These are phyloP conservation scores for Mesorhabditis belari DNA, from an alignment of 2,888 invertebrate species.

Conservation along the genomic window DNA sequence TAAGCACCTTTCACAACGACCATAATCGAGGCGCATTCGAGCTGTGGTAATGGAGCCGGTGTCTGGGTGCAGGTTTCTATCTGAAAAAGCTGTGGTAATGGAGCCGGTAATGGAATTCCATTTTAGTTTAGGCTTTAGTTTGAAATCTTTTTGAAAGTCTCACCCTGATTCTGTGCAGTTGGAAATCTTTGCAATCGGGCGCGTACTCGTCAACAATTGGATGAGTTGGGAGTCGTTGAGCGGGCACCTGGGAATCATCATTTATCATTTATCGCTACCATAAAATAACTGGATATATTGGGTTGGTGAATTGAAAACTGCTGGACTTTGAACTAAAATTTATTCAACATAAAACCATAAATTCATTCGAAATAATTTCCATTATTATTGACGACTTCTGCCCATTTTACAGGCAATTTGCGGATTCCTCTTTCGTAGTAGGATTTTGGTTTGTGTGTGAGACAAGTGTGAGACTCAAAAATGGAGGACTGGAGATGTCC, in stretches of 20 bases:
- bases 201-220: constrained; percentile 41
- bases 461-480: too few relatives aligned
- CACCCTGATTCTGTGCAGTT: constrained; percentile 40
- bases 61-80: neutral
- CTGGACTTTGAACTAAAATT: too few relatives aligned
- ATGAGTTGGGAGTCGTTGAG: constrained; percentile 14
- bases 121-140: neutral
- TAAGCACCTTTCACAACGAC: constrained; percentile 29
- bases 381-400: too few relatives aligned
- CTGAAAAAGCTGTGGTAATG: neutral
- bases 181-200: constrained; percentile 49
- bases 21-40: constrained; percentile 46
- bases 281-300: too few relatives aligned
- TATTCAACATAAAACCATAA: too few relatives aligned
- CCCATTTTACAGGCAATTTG: too few relatives aligned
- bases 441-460: too few relatives aligned
- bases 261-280: too few relatives aligned
- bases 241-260: constrained; percentile 20
- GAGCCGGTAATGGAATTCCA: neutral
- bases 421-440: too few relatives aligned
- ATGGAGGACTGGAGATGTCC: too few relatives aligned
- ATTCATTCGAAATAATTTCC: too few relatives aligned
- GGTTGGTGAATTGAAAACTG: too few relatives aligned
- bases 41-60: constrained; percentile 26
- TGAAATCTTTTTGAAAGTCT: neutral